Evolutionary conservation across 2,888 invertebrate genomes (phyloP).

Genomic region (Orthosia gracilis): DNA sequence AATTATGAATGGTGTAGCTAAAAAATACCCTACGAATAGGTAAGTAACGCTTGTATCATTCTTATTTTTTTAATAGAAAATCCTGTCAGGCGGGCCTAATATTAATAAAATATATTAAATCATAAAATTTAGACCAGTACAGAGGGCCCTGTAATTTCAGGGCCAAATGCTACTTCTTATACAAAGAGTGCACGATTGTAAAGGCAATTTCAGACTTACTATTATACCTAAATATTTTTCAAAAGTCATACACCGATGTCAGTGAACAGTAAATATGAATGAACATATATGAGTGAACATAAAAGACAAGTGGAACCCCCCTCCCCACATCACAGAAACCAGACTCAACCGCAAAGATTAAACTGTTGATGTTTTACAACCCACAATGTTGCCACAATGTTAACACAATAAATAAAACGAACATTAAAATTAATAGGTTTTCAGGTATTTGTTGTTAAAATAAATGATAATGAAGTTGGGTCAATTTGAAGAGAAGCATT

Average conservation of each 20-base stretch:
- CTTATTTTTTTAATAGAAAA: too few species aligned
- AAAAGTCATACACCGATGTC: background rate
- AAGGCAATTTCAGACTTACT: too few species aligned
- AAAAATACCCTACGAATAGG: too few species aligned
- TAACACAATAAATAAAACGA: constrained; percentile 3
- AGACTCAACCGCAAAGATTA: background rate
- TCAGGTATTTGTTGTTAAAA: background rate
- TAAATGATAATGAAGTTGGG: background rate
- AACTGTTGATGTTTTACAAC: background rate
- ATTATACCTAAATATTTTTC: too few species aligned
- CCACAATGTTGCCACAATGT: constrained; percentile 1
- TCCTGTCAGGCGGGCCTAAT: too few species aligned
- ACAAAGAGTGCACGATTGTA: too few species aligned
- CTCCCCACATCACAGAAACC: background rate
- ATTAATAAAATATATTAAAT: too few species aligned
- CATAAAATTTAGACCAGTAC: too few species aligned
- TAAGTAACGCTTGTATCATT: too few species aligned
- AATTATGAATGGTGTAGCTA: too few species aligned
- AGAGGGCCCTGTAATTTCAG: too few species aligned
- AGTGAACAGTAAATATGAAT: background rate
- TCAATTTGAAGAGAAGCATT: background rate
- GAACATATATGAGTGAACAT: background rate
- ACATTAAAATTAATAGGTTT: constrained; percentile 11
- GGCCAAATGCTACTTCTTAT: too few species aligned
- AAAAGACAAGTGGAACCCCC: background rate